phyloP scores from a whole-genome alignment of 2,113 vertebrate species.

The Ptychochromis oligacanthus region DNA sequence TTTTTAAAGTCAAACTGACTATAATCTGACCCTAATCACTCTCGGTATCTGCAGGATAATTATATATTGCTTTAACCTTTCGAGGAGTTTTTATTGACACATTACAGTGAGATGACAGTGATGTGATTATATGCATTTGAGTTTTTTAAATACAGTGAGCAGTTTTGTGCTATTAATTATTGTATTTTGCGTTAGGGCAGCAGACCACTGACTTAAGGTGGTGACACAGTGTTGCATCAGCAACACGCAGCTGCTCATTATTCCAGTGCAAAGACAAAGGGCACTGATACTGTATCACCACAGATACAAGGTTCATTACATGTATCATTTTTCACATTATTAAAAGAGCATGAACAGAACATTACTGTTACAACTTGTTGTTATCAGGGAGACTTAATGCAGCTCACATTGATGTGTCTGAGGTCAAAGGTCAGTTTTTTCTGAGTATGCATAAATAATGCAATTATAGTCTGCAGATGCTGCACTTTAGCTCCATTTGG shows the following conservation, averaged over 20 bases:
- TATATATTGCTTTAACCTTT: background rate
- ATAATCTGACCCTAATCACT: background rate
- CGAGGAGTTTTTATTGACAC: background rate
- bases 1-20: background rate
- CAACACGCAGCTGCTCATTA: constrained; percentile 2
- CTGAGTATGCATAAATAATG: background rate
- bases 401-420: background rate
- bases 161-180: background rate
- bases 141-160: background rate
- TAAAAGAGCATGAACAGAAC: background rate
- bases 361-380: background rate
- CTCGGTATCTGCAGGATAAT: background rate
- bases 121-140: background rate
- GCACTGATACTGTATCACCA: background rate
- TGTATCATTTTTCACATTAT: background rate
- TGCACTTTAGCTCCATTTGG: background rate
- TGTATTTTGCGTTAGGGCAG: fast-evolving
- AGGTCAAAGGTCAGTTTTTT: background rate
- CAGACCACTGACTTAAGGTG: background rate
- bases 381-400: background rate
- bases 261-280: constrained; percentile 28
- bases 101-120: background rate
- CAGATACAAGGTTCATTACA: constrained; percentile 21
- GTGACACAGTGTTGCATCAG: background rate
- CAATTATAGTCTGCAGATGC: background rate